phyloP scores from a whole-genome alignment of 2,113 vertebrate species.

The Cochlearius cochlearius region DNA sequence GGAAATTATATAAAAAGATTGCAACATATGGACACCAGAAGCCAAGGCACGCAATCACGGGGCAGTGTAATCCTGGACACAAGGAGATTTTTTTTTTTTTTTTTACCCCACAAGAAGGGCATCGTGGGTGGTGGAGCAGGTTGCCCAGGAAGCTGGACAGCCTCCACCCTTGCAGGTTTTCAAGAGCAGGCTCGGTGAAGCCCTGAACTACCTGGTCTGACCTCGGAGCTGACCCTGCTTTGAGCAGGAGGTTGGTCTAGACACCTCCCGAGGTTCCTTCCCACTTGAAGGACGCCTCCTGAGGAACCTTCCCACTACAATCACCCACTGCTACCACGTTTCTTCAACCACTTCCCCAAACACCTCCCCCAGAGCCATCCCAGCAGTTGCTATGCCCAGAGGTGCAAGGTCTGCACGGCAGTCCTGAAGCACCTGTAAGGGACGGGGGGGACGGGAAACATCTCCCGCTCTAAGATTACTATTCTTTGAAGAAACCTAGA shows the following conservation, averaged over 20 bases:
- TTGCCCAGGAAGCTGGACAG: background rate
- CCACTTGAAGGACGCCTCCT: background rate
- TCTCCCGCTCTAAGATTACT: background rate
- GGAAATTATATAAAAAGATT: rapidly evolving
- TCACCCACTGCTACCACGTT: rapidly evolving
- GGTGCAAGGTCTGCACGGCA: background rate
- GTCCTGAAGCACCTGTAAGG: rapidly evolving
- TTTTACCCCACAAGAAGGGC: background rate
- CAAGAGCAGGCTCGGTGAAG: rapidly evolving
- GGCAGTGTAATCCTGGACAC: rapidly evolving
- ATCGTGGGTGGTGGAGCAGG: background rate
- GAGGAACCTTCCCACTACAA: background rate
- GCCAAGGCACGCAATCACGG: rapidly evolving
- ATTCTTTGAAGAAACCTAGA: background rate
- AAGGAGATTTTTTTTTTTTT: background rate
- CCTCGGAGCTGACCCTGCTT: background rate
- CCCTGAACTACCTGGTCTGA: background rate
- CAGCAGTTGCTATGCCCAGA: background rate
- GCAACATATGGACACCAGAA: rapidly evolving
- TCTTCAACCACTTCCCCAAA: background rate
- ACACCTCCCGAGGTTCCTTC: background rate
- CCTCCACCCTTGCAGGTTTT: background rate
- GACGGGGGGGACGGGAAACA: too few species aligned
- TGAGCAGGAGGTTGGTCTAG: background rate
- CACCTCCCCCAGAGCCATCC: rapidly evolving